These are phyloP conservation scores for Bombus consobrinus DNA, from an alignment of 1,140 invertebrate genomes.

Conservation along the genomic window DNA sequence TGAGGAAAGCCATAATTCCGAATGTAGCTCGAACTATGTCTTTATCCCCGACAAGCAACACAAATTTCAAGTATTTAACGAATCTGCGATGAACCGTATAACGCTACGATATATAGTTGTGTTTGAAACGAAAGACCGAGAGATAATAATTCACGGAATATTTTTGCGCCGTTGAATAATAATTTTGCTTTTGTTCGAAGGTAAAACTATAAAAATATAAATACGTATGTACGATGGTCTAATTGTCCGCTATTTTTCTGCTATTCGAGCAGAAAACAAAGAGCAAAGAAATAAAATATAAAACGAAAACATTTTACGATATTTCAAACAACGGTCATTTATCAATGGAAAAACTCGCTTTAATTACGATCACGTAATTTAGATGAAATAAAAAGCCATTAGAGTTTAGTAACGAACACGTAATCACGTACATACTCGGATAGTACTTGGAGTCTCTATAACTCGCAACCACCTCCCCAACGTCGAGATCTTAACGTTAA, in stretches of 20 bases:
- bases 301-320: too few species aligned
- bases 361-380: not conserved
- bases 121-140: not conserved
- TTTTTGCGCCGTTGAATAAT: too few species aligned
- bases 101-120: not conserved
- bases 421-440: not conserved
- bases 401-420: not conserved
- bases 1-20: not conserved
- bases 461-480: not conserved
- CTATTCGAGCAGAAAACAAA: not conserved
- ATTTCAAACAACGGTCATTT: not conserved
- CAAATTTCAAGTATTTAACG: slow-evolving; percentile 20
- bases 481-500: slow-evolving; percentile 13
- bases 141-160: not conserved
- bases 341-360: not conserved
- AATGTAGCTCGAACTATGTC: slow-evolving; percentile 28
- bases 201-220: not conserved
- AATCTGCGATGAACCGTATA: not conserved
- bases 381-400: not conserved
- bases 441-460: not conserved
- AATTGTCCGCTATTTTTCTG: too few species aligned
- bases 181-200: not conserved
- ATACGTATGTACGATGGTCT: too few species aligned
- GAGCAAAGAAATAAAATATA: not conserved
- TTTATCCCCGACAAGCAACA: slow-evolving; percentile 9